phyloP scores from a whole-genome alignment of 2,113 vertebrate species.

The Carollia perspicillata region DNA sequence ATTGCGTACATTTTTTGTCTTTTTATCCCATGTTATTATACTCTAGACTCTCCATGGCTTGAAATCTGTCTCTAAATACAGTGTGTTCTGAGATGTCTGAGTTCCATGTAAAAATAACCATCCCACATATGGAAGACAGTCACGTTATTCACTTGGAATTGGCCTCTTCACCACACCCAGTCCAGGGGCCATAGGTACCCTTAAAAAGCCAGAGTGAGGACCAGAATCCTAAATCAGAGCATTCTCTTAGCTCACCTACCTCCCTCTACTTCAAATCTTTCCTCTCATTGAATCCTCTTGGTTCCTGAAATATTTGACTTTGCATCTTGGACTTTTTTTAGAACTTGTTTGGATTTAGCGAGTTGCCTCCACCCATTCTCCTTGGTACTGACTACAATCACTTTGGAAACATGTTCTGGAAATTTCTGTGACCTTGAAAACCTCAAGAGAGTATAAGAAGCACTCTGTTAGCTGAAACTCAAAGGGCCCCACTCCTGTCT shows the following conservation, averaged over 20 bases:
- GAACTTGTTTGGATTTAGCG: neutral
- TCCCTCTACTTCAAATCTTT: neutral
- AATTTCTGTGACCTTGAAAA: neutral
- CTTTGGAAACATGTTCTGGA: neutral
- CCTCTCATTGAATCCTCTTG: neutral
- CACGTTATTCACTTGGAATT: neutral
- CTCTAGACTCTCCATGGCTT: neutral
- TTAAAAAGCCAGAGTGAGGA: neutral
- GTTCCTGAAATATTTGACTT: conserved; percentile 10
- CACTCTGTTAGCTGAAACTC: neutral
- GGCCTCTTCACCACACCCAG: neutral
- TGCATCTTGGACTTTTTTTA: neutral
- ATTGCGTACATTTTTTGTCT: neutral
- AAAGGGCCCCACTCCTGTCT: neutral
- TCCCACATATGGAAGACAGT: neutral
- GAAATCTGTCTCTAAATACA: neutral
- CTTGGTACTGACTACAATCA: neutral
- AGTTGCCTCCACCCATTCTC: neutral
- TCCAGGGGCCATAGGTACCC: neutral
- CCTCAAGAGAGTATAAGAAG: conserved; percentile 12
- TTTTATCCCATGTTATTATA: neutral
- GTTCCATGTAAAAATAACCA: neutral
- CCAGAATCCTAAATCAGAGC: neutral
- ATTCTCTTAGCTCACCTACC: neutral
- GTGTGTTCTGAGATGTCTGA: neutral